Percentiles rank a stretch among this genome's conserved stretches.
Evolutionary conservation across 1,140 invertebrate genomes (phyloP).

Genomic region (Caenorhabditis tropicalis): DNA sequence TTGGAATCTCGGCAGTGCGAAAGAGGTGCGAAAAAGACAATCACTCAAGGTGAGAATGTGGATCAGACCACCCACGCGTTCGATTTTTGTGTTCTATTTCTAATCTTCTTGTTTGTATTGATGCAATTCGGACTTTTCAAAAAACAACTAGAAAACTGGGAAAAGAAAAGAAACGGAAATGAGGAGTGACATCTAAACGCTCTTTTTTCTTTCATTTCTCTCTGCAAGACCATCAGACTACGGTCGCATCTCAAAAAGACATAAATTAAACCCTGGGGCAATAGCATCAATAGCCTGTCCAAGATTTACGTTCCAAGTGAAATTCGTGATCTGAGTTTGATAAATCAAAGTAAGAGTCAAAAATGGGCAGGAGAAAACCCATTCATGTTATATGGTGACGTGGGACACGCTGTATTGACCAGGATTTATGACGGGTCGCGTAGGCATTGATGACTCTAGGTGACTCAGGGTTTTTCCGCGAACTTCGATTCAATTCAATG

Average conservation of each 20-base stretch:
- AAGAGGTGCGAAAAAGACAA: constrained; percentile 9
- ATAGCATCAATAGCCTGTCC: not conserved
- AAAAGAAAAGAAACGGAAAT: not conserved
- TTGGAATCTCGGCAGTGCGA: not conserved
- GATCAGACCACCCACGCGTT: constrained; percentile 32
- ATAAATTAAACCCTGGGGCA: constrained; percentile 19
- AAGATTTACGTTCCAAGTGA: constrained; percentile 8
- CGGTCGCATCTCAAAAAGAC: not conserved
- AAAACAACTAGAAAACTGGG: not conserved
- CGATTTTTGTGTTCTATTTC: constrained; percentile 16
- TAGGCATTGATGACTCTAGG: not conserved
- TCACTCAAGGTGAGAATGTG: not conserved
- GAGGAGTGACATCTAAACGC: not conserved
- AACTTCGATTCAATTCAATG: constrained; percentile 22
- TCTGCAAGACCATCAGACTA: not conserved
- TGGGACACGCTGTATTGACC: constrained; percentile 19
- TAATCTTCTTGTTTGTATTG: not conserved
- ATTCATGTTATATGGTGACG: not conserved
- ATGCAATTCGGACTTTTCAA: not conserved
- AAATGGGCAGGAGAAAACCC: not conserved
- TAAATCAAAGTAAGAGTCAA: constrained; percentile 12
- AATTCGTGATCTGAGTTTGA: constrained; percentile 22
- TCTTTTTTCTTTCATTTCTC: not conserved
- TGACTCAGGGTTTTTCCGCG: constrained; percentile 17
- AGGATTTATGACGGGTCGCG: constrained; percentile 30